These are phyloP conservation scores for Cylas formicarius DNA, from an alignment of 1,140 invertebrate species.

Conservation along the genomic window DNA sequence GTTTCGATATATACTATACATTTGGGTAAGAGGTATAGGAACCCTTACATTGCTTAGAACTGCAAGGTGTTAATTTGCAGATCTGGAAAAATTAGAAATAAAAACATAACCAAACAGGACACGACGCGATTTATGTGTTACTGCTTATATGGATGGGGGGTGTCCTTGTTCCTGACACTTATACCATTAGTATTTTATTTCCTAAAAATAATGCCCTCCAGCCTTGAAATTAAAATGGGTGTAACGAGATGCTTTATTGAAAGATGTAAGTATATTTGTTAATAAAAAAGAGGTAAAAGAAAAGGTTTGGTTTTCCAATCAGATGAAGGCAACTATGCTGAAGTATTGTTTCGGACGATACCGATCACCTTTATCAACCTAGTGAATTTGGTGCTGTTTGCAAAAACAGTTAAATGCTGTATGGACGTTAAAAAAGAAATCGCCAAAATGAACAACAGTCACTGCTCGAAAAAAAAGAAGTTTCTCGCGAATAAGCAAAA, in stretches of 20 bases:
- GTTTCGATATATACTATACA: constrained; percentile 59
- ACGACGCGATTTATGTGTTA: constrained; percentile 3
- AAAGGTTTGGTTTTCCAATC: neutral
- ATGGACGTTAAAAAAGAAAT: constrained; percentile 4
- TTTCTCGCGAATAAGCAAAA: neutral
- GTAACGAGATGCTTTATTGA: constrained; percentile 8
- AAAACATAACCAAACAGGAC: neutral
- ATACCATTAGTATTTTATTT: constrained; percentile 3
- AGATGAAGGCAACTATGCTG: constrained; percentile 5
- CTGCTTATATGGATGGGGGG: constrained; percentile 6
- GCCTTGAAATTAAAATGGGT: constrained; percentile 7
- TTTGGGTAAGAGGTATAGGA: constrained; percentile 49
- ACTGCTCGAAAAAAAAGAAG: neutral
- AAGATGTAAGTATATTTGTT: constrained; percentile 4
- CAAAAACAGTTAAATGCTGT: constrained; percentile 1
- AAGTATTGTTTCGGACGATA: constrained; percentile 1
- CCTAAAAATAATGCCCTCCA: constrained; percentile 3
- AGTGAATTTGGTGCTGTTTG: neutral
- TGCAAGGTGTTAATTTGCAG: constrained; percentile 7
- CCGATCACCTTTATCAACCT: neutral
- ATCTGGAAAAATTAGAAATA: constrained; percentile 5
- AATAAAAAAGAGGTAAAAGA: neutral
- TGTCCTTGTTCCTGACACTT: constrained; percentile 2
- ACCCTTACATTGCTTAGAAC: too few relatives aligned
- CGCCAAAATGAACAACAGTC: neutral